Evolutionary conservation across 2,888 invertebrate genomes (phyloP), one percentile per base, ranked within the genome.

Genomic region (Nycteola revayana): DNA sequence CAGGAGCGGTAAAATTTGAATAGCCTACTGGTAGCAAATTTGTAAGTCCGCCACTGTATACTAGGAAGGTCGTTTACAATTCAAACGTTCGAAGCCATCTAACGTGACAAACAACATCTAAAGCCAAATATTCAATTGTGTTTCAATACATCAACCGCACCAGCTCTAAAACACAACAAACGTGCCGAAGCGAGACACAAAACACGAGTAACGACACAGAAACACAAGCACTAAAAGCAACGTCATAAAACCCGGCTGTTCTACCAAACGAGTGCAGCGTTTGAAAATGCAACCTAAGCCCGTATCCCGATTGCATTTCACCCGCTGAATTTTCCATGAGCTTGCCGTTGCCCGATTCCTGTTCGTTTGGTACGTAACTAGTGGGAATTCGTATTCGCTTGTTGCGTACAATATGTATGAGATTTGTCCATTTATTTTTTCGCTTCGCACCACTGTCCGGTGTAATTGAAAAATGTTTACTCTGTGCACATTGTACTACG

Each of bases 351-450:
- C 59, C 56, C 65, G 66, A 71, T 73, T 74, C 71, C 69, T 63
- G 62, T 66, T 66, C 66, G 67, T 63, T 64, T 49, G 64, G 60
- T 63, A 58, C 60, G 70, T 78, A 80, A 84, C 82, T 85, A 81
- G 79, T 71, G 74, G 75, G 76, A 77, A 82, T 79, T 78, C 83
- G 78, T 76, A 67, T 71, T 53, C 76, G 79, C 74, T 70, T 80
- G 81, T 82, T 75, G 67, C 71, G 69, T 86, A 58, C 65, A 85
- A 82, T 75, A 86, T 86, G 72, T 64, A 88, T 77, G 84, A 75
- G 82, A 75, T 78, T 77, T 76, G 82, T 76, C 67, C 70, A 68
- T 66, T 75, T 71, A 72, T 84, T 85, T 85, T 82, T 86, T 76
- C 61, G 51, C 40, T 49, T 49, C 60, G 61, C 49, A 59, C 74